A percentile compares a stretch with the other conserved stretches of the same genome.
phyloP scores from a whole-genome alignment of 1,140 invertebrate species.

The Mya arenaria region DNA sequence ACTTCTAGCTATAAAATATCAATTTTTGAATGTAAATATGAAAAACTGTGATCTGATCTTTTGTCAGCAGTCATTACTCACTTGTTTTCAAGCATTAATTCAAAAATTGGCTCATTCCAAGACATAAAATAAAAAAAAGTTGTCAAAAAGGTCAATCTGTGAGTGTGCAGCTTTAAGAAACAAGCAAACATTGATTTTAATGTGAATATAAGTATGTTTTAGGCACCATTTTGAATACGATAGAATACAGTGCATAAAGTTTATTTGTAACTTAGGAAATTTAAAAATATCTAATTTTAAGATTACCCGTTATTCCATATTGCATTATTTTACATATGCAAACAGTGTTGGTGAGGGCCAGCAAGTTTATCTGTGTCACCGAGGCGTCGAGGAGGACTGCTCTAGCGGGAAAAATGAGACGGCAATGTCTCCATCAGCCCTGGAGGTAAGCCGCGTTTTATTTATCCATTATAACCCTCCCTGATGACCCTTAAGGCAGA shows the following conservation, averaged over 20 bases:
- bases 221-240: too few species aligned
- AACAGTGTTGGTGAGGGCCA: not conserved
- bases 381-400: not conserved
- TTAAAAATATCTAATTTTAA: not conserved
- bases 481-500: not conserved
- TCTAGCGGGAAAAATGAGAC: not conserved
- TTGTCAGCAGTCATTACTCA: too few species aligned
- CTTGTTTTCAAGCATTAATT: too few species aligned
- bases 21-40: too few species aligned
- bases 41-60: too few species aligned
- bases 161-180: too few species aligned
- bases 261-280: not conserved
- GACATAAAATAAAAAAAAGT: too few species aligned
- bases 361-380: slow-evolving; percentile 25
- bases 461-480: not conserved
- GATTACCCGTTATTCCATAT: not conserved
- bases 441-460: not conserved
- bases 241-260: not conserved
- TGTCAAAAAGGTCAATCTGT: too few species aligned
- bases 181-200: not conserved
- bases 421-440: not conserved
- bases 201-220: not conserved
- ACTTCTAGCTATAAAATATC: too few species aligned
- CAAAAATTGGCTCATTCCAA: too few species aligned
- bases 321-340: not conserved